Evolutionary conservation across 1,140 invertebrate genomes (phyloP).

Genomic region (Phocides pigmalion): DNA sequence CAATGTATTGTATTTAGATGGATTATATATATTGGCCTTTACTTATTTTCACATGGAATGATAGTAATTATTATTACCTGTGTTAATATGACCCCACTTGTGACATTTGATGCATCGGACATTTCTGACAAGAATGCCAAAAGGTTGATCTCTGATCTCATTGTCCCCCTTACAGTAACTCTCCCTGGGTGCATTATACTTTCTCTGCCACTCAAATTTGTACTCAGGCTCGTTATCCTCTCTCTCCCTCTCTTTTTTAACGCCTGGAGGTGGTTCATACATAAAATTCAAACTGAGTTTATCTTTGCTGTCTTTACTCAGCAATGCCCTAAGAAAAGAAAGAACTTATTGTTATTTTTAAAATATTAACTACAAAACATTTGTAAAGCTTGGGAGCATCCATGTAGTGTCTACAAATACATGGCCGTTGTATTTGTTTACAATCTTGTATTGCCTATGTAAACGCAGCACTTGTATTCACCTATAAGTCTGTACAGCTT

Average conservation of each 20-base stretch:
- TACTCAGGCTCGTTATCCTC: slow-evolving; percentile 98
- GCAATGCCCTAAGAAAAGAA: slow-evolving; percentile 89
- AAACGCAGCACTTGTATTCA: too few relatives aligned
- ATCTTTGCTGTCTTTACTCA: slow-evolving; percentile 99
- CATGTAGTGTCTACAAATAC: too few relatives aligned
- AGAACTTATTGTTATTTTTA: not conserved
- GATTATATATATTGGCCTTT: too few relatives aligned
- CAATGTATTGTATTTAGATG: too few relatives aligned
- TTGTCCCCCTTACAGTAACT: slow-evolving; percentile 98
- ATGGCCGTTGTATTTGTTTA: too few relatives aligned
- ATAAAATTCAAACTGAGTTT: slow-evolving; percentile 99
- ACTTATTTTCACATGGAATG: too few relatives aligned
- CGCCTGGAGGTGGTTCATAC: slow-evolving; percentile 99
- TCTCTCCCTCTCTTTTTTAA: slow-evolving; percentile 94
- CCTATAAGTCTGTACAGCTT: too few relatives aligned
- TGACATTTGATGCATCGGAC: slow-evolving; percentile 99
- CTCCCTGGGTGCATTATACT: slow-evolving; percentile 99
- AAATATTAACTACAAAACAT: too few relatives aligned
- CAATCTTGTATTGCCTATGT: too few relatives aligned
- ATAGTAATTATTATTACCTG: too few relatives aligned
- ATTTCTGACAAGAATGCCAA: slow-evolving; percentile 99
- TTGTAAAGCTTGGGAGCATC: too few relatives aligned
- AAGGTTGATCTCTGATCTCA: slow-evolving; percentile 98
- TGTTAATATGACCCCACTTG: slow-evolving; percentile 99
- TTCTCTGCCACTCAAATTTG: slow-evolving; percentile 99